Evolutionary conservation across 2,113 vertebrate genomes (phyloP).

Genomic region (Gasterosteus nipponicus): DNA sequence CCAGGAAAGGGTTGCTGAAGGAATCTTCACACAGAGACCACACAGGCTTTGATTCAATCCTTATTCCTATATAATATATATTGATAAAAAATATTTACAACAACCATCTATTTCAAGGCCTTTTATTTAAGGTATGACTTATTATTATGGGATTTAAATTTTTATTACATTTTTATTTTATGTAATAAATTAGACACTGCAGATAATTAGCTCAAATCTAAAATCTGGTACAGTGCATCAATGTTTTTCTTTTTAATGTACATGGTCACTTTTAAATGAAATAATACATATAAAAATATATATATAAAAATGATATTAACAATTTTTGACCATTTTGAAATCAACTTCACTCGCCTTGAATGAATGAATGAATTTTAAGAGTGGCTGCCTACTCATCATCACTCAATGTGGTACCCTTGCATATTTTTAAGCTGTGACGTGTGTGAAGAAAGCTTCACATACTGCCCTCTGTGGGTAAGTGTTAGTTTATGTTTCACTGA

Average conservation of each 20-base stretch:
- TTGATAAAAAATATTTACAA: neutral
- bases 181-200: too few species aligned
- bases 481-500: constrained; percentile 1
- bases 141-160: neutral
- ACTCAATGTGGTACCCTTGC: neutral
- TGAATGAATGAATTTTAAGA: neutral
- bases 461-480: constrained; percentile 38
- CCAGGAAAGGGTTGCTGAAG: neutral
- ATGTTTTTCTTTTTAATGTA: too few species aligned
- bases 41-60: neutral
- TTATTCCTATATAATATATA: neutral
- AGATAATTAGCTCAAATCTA: too few species aligned
- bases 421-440: neutral
- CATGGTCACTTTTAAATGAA: too few species aligned
- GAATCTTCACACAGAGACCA: neutral
- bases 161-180: neutral
- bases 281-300: too few species aligned
- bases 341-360: neutral
- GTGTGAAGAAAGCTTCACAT: neutral
- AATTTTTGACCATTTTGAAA: neutral
- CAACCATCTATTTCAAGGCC: neutral
- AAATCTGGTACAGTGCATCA: too few species aligned
- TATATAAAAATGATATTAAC: too few species aligned
- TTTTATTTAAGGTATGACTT: neutral
- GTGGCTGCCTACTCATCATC: neutral